Base-by-base conservation (phyloP, 2,113 vertebrate genomes). In the Bothrops jararaca region DNA sequence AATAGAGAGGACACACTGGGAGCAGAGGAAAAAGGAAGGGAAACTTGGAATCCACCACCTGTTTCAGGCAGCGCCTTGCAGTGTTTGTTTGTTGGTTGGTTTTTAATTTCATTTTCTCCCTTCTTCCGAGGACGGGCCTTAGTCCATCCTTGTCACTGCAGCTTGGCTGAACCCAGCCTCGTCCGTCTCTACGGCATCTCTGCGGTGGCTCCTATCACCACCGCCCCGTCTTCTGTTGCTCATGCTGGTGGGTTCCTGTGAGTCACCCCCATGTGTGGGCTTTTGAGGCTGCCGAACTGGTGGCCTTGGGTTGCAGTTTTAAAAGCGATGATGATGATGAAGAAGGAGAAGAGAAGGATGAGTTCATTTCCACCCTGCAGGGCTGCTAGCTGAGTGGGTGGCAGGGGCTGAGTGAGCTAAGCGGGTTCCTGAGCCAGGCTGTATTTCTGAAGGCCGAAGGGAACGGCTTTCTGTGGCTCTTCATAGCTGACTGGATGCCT, bases 201-300 rank as follows among this genome's bases (percentile, higher is more conserved):
- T 56, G 48, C 92, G 58, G 92, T 94, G 91, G 92, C 92, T 48
- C 86, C 93, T 94, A 90, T 92, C 89, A 56, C 57, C 3, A 56
- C 54, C 0, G 6, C 6, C 69, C 91, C 93, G 50, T 88, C 45
- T 64, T 86, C 74, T 86, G 88, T 92, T 34, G 58, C 58, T 91
- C 80, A 69, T 69, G 29, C n/a, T 54, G 69, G 90, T 80, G 39
- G 90, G 50, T 54, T 80, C 45, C 9, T 53, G 29, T 92, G 91
- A 92, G 85, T 92, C 91, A 92, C 45, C 45, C 39, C 26, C 11
- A 8, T 7, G n/a, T 92, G 91, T 88, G 48, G 45, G 85, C 26
- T 87, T 26, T 7, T 5, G 48, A 52, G 80, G 26, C 45, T 12
- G 54, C 45, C 60, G 12, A 34, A 85, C 10, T 20, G 26, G 29